Evolutionary conservation across 2,797 vertebrate genomes (phyloP).

Genomic region (Tenualosa thibaudeaui): DNA sequence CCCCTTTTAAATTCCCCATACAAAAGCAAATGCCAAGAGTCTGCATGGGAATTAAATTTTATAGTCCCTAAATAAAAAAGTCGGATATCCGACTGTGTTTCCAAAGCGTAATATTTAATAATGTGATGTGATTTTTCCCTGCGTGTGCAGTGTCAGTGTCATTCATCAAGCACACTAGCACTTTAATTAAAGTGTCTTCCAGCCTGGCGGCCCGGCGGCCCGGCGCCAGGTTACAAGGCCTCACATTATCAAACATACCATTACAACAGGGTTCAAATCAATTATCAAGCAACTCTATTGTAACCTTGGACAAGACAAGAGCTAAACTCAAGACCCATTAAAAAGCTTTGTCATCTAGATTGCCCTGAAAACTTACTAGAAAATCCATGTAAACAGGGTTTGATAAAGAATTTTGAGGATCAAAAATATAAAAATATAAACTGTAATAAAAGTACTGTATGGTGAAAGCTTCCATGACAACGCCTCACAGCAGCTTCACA

Average conservation of each 20-base stretch:
- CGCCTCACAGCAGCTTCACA: no score
- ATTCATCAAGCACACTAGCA: slow-evolving; percentile 43
- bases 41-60: slow-evolving; percentile 59
- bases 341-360: neutral
- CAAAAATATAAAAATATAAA: no score
- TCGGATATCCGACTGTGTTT: slow-evolving; percentile 65
- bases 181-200: slow-evolving; percentile 50
- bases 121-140: slow-evolving; percentile 66
- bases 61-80: slow-evolving; percentile 75
- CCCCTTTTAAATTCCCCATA: slow-evolving; percentile 49
- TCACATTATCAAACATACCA: slow-evolving; percentile 35
- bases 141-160: slow-evolving; percentile 63
- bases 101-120: slow-evolving; percentile 71
- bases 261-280: slow-evolving; percentile 37
- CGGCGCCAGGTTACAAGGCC: slow-evolving; percentile 25
- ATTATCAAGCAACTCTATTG: slow-evolving; percentile 24
- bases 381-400: neutral
- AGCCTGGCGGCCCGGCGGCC: neutral
- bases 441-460: no score
- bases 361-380: neutral
- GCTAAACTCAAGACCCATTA: neutral
- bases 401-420: neutral
- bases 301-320: slow-evolving; percentile 14
- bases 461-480: no score
- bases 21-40: slow-evolving; percentile 52